phyloP scores from a whole-genome alignment of 2,797 vertebrate genomes.

The Natrix natrix region DNA sequence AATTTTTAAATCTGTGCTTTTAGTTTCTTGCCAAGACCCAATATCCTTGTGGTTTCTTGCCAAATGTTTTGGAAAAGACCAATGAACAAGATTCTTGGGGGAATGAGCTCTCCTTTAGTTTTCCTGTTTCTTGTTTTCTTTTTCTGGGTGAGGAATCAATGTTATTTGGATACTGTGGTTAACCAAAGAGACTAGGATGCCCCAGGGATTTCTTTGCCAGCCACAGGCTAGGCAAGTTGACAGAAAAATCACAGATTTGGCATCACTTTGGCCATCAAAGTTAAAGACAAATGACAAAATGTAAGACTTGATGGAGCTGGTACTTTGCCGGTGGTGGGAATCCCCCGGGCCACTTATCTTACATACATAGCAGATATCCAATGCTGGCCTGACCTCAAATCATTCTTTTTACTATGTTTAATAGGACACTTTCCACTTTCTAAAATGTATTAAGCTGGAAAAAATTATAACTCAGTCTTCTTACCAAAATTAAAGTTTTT shows the following conservation, averaged over 20 bases:
- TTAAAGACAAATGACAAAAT: background rate
- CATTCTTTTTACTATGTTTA: background rate
- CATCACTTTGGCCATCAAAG: background rate
- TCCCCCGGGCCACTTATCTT: background rate
- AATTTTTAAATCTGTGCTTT: background rate
- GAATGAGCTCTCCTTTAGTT: background rate
- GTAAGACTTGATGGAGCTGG: background rate
- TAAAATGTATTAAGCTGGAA: background rate
- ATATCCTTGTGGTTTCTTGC: background rate
- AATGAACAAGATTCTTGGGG: background rate
- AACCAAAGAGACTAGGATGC: background rate
- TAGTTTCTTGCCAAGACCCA: background rate
- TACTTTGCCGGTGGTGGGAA: background rate
- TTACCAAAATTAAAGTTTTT: background rate
- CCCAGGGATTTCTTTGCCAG: background rate
- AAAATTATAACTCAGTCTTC: background rate
- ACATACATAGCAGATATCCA: background rate
- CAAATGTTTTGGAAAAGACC: background rate
- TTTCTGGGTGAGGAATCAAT: background rate
- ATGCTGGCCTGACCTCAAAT: background rate
- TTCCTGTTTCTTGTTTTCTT: background rate
- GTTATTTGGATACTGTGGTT: background rate
- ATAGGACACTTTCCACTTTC: background rate
- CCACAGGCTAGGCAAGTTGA: background rate
- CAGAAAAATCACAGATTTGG: background rate